Evolutionary conservation across 2,113 vertebrate species (phyloP).

Genomic region (Cryptotis parvus): DNA sequence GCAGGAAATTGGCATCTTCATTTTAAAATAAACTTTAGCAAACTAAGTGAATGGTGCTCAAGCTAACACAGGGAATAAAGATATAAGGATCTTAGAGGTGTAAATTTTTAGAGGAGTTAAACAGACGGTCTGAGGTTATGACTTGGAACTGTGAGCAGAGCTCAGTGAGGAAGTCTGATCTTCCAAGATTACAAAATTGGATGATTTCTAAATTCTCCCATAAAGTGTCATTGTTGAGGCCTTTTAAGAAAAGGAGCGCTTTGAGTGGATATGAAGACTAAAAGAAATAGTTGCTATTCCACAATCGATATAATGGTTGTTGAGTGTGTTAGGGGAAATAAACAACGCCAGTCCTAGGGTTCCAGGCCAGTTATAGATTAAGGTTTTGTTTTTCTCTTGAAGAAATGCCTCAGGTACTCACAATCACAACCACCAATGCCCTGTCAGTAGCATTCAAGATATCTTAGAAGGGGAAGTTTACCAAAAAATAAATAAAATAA

Average conservation of each 20-base stretch:
- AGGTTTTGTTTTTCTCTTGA: neutral
- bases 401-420: neutral
- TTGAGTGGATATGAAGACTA: neutral
- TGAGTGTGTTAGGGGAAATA: neutral
- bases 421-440: neutral
- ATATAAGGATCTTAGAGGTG: too few species aligned
- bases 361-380: neutral
- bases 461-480: neutral
- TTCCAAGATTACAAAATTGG: neutral
- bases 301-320: neutral
- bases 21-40: conserved; percentile 29
- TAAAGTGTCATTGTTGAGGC: neutral
- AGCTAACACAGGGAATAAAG: neutral
- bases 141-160: neutral
- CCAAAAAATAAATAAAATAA: neutral
- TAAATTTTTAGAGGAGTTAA: neutral
- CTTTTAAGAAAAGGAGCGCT: neutral
- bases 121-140: neutral
- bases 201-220: neutral
- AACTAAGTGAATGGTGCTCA: conserved; percentile 17
- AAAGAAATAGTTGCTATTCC: neutral
- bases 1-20: neutral
- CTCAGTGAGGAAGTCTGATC: neutral
- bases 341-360: neutral
- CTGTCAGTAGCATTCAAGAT: neutral